phyloP scores from a whole-genome alignment of 2,113 vertebrate genomes.

The Zapus hudsonius region DNA sequence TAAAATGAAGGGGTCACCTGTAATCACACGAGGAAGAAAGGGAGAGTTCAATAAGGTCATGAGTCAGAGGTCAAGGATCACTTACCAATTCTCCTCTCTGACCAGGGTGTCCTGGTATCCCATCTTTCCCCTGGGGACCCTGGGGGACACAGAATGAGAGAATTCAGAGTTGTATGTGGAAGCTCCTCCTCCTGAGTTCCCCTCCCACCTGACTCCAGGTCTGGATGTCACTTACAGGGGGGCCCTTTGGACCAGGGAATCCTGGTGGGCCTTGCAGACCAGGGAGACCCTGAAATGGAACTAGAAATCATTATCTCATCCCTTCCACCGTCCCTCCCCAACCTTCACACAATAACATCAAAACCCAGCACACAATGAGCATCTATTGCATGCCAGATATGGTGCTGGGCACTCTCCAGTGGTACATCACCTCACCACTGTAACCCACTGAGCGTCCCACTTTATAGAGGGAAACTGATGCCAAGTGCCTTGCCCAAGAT shows the following conservation, averaged over 20 bases:
- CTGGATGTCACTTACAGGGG: slow-evolving; percentile 87
- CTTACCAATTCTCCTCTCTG: slow-evolving; percentile 93
- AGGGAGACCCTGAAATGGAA: slow-evolving; percentile 88
- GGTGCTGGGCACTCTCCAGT: accelerated
- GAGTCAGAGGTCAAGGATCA: not conserved
- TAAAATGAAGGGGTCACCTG: not conserved
- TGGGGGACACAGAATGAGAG: slow-evolving; percentile 41
- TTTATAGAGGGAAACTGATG: not conserved
- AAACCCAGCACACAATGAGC: not conserved
- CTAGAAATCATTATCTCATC: not conserved
- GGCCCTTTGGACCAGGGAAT: slow-evolving; percentile 91
- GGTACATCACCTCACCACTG: not conserved
- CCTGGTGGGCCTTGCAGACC: slow-evolving; percentile 91
- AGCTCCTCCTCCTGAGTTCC: not conserved
- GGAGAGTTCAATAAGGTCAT: not conserved
- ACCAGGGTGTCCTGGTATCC: slow-evolving; percentile 92
- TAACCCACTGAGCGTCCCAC: not conserved
- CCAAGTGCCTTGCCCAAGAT: not conserved
- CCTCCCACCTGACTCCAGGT: not conserved
- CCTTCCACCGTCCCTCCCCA: too few species aligned
- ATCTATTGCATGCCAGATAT: not conserved
- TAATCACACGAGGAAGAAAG: not conserved
- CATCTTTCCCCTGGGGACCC: slow-evolving; percentile 93
- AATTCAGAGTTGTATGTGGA: not conserved
- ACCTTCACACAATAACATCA: not conserved